phyloP scores from a whole-genome alignment of 2,113 vertebrate genomes.

The Eclectus roratus region DNA sequence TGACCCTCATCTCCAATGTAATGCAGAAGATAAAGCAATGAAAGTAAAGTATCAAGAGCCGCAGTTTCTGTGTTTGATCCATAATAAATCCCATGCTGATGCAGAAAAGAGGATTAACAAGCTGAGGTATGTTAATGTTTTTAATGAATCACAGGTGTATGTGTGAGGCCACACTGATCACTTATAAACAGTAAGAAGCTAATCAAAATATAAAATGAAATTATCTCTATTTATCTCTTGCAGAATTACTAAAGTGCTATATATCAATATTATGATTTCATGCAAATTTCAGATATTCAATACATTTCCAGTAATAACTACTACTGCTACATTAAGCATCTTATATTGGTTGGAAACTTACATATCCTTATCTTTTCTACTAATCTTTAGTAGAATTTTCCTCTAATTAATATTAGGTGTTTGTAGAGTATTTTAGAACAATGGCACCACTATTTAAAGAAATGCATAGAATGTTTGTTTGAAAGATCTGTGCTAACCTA shows the following conservation, averaged over 20 bases:
- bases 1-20: background rate
- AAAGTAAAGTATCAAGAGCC: background rate
- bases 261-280: background rate
- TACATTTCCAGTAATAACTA: background rate
- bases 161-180: background rate
- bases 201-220: background rate
- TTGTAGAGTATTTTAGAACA: slow-evolving; percentile 17
- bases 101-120: background rate
- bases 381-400: background rate
- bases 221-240: background rate
- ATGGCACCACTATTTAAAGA: background rate
- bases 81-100: background rate
- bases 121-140: background rate
- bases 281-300: background rate
- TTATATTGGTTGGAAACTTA: background rate
- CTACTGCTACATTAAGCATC: background rate
- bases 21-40: slow-evolving; percentile 2
- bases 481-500: background rate
- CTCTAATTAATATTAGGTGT: background rate
- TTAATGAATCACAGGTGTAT: background rate
- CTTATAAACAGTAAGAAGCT: background rate
- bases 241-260: background rate
- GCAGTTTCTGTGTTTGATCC: background rate
- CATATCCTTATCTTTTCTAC: background rate
- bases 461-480: background rate